Conservation (phyloP, 2,797 vertebrate species). For the Chaetodon trifasciatus region DNA sequence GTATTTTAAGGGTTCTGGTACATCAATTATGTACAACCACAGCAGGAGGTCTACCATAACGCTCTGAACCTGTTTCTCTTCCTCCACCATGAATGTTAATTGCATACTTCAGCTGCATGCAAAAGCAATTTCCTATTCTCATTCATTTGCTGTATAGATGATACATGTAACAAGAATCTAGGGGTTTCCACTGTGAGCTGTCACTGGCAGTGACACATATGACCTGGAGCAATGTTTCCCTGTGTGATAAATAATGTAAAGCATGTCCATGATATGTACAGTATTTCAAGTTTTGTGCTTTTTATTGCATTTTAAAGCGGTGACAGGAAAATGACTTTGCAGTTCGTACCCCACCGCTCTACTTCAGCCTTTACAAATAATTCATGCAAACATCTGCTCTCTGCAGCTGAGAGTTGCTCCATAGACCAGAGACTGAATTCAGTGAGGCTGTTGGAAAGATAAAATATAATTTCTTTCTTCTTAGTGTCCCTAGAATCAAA, state of each 20-base stretch:
- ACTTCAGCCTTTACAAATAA: slow-evolving; percentile 62
- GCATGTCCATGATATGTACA: background rate
- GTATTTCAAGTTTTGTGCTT: slow-evolving; percentile 22
- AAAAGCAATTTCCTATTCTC: slow-evolving; percentile 31
- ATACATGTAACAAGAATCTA: slow-evolving; percentile 11
- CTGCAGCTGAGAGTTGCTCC: slow-evolving; percentile 44
- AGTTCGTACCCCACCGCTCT: slow-evolving; percentile 35
- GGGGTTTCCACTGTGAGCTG: slow-evolving; percentile 1
- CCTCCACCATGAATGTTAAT: slow-evolving; percentile 57
- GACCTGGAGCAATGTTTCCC: slow-evolving; percentile 25
- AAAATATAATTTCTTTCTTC: slow-evolving; percentile 10
- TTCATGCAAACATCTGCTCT: slow-evolving; percentile 77
- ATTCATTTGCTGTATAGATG: slow-evolving; percentile 25
- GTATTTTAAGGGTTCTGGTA: slow-evolving; percentile 44
- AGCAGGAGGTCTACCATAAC: slow-evolving; percentile 49
- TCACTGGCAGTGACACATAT: slow-evolving; percentile 7
- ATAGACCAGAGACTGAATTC: slow-evolving; percentile 39
- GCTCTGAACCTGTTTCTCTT: slow-evolving; percentile 45
- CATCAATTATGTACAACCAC: slow-evolving; percentile 65
- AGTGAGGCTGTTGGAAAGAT: slow-evolving; percentile 25
- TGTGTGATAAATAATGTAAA: slow-evolving; percentile 38
- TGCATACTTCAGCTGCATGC: slow-evolving; percentile 31
- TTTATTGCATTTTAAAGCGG: slow-evolving; percentile 32
- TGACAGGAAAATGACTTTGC: slow-evolving; percentile 34
- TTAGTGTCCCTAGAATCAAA: slow-evolving; percentile 23